Conservation (phyloP, 2,113 vertebrate genomes). For the Rattus rattus region DNA sequence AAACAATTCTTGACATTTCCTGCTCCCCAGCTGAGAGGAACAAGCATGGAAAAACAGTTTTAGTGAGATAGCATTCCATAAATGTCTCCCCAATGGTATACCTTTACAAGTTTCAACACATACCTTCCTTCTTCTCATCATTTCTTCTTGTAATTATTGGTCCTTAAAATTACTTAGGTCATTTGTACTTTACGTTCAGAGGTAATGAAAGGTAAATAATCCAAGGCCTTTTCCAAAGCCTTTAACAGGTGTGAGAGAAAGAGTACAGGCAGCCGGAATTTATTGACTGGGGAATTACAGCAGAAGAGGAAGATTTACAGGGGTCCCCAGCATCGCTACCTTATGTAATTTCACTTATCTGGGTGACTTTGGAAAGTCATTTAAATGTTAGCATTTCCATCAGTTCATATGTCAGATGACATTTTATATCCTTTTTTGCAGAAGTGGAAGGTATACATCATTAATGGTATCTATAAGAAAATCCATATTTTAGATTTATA, state of each 20-base stretch:
- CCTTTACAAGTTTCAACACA: not conserved
- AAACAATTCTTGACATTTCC: not conserved
- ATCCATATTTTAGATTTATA: not conserved
- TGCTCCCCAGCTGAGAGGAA: not conserved
- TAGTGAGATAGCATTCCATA: not conserved
- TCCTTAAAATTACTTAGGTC: not conserved
- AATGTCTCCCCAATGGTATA: not conserved
- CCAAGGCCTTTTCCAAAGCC: not conserved
- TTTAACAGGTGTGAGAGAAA: slow-evolving; percentile 63
- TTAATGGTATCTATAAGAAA: not conserved
- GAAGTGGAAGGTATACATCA: not conserved
- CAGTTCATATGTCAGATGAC: not conserved
- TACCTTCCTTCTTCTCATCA: not conserved
- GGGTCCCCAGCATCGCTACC: not conserved
- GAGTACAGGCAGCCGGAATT: slow-evolving; percentile 51
- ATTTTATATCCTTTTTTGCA: not conserved
- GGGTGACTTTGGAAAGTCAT: not conserved
- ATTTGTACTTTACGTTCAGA: slow-evolving; percentile 46
- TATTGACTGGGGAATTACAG: slow-evolving; percentile 7
- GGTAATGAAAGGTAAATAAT: slow-evolving; percentile 56
- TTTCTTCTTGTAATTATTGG: slow-evolving; percentile 20
- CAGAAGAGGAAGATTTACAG: not conserved
- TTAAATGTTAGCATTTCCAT: not conserved
- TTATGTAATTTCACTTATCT: not conserved
- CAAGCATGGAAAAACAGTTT: not conserved